Evolutionary conservation across 2,113 vertebrate species (phyloP).

Genomic region (Austrofundulus limnaeus): DNA sequence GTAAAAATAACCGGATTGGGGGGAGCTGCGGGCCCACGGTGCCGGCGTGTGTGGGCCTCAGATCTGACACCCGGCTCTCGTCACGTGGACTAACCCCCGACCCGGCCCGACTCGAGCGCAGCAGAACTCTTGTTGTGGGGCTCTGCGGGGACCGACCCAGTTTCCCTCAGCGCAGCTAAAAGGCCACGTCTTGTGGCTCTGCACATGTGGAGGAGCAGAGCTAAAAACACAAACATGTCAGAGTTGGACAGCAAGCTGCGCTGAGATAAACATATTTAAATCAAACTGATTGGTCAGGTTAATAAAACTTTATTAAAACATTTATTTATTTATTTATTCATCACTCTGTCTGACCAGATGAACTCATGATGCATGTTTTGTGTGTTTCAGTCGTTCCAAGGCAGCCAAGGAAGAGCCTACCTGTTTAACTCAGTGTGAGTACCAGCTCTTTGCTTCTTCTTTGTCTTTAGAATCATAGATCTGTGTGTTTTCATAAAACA

Average conservation of each 20-base stretch:
- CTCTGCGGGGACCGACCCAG: conserved; percentile 54
- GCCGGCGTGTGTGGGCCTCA: conserved; percentile 30
- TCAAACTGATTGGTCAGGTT: no score
- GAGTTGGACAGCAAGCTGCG: conserved; percentile 15
- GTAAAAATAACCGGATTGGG: conserved; percentile 62
- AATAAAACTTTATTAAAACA: no score
- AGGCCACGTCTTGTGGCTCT: conserved; percentile 46
- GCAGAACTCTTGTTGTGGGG: conserved; percentile 49
- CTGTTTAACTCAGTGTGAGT: conserved; percentile 99
- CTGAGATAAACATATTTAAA: background rate
- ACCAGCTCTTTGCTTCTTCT: conserved; percentile 3
- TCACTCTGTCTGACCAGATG: no score
- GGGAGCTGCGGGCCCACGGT: conserved; percentile 49
- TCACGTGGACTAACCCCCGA: no score
- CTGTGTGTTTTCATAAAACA: no score
- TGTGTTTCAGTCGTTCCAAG: conserved; percentile 93
- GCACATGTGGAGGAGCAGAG: background rate
- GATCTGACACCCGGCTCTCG: conserved; percentile 50
- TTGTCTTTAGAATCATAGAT: no score
- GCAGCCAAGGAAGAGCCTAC: conserved; percentile 98
- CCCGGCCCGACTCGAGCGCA: conserved; percentile 21
- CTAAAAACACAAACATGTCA: conserved; percentile 36
- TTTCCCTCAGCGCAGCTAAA: conserved; percentile 50
- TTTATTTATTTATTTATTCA: no score
- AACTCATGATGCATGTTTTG: conserved; percentile 18